phyloP scores from a whole-genome alignment of 2,888 invertebrate genomes.

The Drosophila emarginata region DNA sequence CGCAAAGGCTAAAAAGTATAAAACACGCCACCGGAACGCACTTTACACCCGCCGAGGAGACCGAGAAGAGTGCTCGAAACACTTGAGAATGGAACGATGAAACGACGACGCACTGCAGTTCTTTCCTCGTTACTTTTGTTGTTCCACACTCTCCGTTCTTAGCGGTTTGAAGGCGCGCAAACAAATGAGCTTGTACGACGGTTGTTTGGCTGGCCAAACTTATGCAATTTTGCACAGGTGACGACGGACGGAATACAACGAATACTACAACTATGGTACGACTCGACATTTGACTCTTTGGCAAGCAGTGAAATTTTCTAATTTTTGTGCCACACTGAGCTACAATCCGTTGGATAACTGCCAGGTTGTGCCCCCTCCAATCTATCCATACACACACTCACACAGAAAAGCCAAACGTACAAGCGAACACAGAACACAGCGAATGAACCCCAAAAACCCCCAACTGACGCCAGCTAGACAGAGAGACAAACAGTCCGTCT shows the following conservation, averaged over 20 bases:
- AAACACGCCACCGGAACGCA: constrained; percentile 72
- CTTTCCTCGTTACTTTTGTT: constrained; percentile 4
- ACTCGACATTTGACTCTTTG: constrained; percentile 72
- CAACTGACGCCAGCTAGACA: constrained; percentile 47
- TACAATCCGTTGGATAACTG: constrained; percentile 66
- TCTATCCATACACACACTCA: constrained; percentile 4
- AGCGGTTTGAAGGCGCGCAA: constrained; percentile 51
- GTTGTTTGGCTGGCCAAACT: constrained; percentile 50
- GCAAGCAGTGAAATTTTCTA: constrained; percentile 55
- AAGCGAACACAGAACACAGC: constrained; percentile 2
- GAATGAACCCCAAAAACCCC: constrained; percentile 24
- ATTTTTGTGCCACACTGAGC: constrained; percentile 51
- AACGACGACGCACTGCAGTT: constrained; percentile 36
- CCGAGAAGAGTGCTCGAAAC: constrained; percentile 8
- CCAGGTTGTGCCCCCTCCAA: constrained; percentile 58
- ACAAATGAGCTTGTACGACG: constrained; percentile 54
- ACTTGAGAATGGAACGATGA: constrained; percentile 24
- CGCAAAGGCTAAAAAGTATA: constrained; percentile 50
- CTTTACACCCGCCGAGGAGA: constrained; percentile 37
- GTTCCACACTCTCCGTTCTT: constrained; percentile 23
- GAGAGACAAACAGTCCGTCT: constrained; percentile 7
- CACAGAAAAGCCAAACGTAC: background rate
- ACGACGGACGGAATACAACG: constrained; percentile 22
- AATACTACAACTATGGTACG: constrained; percentile 6
- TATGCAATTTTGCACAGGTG: constrained; percentile 70